Percentiles rank a stretch among this genome's conserved stretches.
Evolutionary conservation across 2,888 invertebrate species (phyloP).

Genomic region (Platycheirus rosarum): DNA sequence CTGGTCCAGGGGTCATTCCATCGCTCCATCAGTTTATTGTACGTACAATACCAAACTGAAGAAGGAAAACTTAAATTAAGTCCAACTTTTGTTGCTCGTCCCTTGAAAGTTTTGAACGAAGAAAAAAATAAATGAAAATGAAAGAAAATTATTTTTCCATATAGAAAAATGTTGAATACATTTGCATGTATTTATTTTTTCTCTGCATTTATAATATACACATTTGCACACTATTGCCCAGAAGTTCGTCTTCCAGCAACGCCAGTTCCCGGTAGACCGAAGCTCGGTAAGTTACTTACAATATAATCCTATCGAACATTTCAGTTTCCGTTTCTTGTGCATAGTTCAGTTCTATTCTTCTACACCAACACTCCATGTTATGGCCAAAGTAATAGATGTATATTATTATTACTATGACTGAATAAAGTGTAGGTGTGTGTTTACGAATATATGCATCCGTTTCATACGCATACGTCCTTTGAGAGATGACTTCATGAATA

Average conservation of each 20-base stretch:
- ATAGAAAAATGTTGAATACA: constrained; percentile 51
- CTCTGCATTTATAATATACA: neutral
- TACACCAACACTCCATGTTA: too few species aligned
- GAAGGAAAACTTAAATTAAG: constrained; percentile 33
- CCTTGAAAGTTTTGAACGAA: neutral
- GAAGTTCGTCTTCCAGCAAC: too few species aligned
- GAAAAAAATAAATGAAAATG: neutral
- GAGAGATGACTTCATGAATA: constrained; percentile 66
- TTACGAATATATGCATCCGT: too few species aligned
- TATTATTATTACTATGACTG: too few species aligned
- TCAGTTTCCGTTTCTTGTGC: constrained; percentile 50
- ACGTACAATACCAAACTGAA: neutral
- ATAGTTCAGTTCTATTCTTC: neutral
- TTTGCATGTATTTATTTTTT: constrained; percentile 62
- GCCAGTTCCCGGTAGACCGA: neutral
- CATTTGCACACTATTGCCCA: too few species aligned
- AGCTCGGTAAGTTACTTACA: constrained; percentile 46
- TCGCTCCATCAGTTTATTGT: constrained; percentile 26
- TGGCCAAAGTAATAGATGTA: too few species aligned
- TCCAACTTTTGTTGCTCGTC: constrained; percentile 8
- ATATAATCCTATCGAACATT: constrained; percentile 64
- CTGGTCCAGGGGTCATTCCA: constrained; percentile 45
- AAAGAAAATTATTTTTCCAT: constrained; percentile 56
- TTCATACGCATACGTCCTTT: constrained; percentile 29
- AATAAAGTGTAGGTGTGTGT: too few species aligned